Evolutionary conservation across 1,140 invertebrate species (phyloP).

Genomic region (Gryllus bimaculatus): DNA sequence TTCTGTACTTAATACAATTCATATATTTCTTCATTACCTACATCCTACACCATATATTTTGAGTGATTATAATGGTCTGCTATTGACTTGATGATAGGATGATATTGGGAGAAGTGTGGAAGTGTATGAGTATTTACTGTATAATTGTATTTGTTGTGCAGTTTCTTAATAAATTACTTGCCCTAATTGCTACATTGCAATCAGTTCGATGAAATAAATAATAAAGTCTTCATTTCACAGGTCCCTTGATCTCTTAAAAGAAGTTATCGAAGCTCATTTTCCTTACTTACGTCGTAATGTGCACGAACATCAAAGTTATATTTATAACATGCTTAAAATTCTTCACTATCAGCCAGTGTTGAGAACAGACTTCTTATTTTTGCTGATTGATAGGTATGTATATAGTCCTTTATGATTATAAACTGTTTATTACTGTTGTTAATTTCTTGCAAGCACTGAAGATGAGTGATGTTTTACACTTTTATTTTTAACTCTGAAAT

Average conservation of each 20-base stretch:
- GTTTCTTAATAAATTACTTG: too few relatives aligned
- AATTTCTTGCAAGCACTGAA: too few relatives aligned
- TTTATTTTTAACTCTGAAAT: conserved; percentile 11
- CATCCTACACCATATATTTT: too few relatives aligned
- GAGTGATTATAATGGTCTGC: too few relatives aligned
- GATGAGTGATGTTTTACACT: background rate
- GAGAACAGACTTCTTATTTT: conserved; percentile 45
- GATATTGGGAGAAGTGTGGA: too few relatives aligned
- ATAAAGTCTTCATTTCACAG: conserved; percentile 35
- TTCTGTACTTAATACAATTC: too few relatives aligned
- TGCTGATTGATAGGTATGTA: conserved; percentile 56
- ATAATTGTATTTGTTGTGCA: too few relatives aligned
- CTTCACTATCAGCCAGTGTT: conserved; percentile 51
- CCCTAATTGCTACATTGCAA: too few relatives aligned
- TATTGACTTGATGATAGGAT: too few relatives aligned
- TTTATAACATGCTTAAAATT: conserved; percentile 43
- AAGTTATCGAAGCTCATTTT: conserved; percentile 43
- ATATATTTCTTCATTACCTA: too few relatives aligned
- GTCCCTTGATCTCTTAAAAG: conserved; percentile 41
- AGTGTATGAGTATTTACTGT: too few relatives aligned
- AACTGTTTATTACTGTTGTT: background rate
- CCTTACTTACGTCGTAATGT: conserved; percentile 52
- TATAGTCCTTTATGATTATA: background rate
- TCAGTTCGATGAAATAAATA: too few relatives aligned
- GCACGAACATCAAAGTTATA: conserved; percentile 29